Evolutionary conservation across 2,113 vertebrate genomes (phyloP).

Genomic region (Recurvirostra avosetta): DNA sequence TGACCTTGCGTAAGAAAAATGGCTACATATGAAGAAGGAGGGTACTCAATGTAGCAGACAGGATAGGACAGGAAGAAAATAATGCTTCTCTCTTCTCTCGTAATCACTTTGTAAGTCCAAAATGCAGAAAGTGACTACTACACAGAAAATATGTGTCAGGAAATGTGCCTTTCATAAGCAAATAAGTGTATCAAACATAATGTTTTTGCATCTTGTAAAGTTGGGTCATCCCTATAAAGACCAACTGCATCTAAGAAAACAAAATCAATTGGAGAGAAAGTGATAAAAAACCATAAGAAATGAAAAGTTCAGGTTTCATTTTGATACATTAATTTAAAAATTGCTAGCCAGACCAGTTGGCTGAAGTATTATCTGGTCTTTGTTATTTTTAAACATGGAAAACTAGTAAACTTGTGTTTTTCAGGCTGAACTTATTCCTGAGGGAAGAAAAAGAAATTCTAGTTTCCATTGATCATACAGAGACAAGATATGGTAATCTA

Average conservation of each 20-base stretch:
- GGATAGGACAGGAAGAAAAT: background rate
- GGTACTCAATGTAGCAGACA: background rate
- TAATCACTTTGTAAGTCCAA: background rate
- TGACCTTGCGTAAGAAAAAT: background rate
- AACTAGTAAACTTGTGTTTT: background rate
- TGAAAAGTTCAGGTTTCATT: background rate
- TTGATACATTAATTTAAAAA: background rate
- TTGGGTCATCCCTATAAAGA: background rate
- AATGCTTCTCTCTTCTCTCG: background rate
- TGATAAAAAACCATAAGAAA: background rate
- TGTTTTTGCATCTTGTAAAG: background rate
- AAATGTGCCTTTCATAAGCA: background rate
- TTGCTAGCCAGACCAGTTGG: accelerated
- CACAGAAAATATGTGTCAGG: background rate
- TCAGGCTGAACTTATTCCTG: background rate
- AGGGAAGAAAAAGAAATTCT: background rate
- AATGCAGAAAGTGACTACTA: background rate
- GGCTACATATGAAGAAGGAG: background rate
- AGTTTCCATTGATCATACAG: background rate
- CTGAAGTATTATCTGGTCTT: background rate
- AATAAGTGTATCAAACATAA: background rate
- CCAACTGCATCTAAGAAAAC: background rate
- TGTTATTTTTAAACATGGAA: background rate
- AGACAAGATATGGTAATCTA: background rate
- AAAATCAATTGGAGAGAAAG: background rate